Conservation (phyloP, 2,113 vertebrate species). For the Gambusia affinis region DNA sequence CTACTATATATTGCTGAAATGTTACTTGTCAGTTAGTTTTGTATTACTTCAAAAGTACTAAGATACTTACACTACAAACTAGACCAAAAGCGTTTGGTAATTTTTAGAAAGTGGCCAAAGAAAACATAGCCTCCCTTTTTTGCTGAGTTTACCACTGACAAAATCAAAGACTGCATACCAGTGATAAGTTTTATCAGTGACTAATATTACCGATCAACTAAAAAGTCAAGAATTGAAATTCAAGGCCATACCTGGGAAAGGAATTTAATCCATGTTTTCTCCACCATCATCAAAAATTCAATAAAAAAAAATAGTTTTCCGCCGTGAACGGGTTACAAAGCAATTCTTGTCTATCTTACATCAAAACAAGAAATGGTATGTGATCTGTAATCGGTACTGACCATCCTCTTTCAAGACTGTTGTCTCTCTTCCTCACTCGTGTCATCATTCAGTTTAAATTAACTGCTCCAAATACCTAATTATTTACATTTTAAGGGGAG, state of each 20-base stretch:
- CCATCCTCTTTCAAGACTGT: slow-evolving; percentile 40
- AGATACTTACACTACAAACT: too few species aligned
- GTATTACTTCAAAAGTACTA: too few species aligned
- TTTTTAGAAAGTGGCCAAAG: background rate
- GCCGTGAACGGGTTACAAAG: slow-evolving; percentile 41
- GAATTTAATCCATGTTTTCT: too few species aligned
- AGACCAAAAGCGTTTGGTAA: too few species aligned
- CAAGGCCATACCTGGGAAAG: too few species aligned
- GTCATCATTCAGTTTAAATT: slow-evolving; percentile 41
- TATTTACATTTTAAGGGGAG: slow-evolving; percentile 35
- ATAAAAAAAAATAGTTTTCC: slow-evolving; percentile 2
- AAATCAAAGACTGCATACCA: too few species aligned
- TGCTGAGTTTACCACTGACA: too few species aligned
- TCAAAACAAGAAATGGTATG: slow-evolving; percentile 33
- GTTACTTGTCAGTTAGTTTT: too few species aligned
- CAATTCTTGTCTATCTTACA: slow-evolving; percentile 25
- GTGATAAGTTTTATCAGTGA: background rate
- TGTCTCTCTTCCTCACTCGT: slow-evolving; percentile 8
- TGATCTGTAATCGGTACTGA: slow-evolving; percentile 20
- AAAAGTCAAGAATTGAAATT: background rate
- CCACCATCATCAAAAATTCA: too few species aligned
- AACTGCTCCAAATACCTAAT: slow-evolving; percentile 48
- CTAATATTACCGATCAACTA: background rate
- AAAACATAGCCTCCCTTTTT: background rate
- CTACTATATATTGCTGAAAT: too few species aligned